Base-by-base conservation (phyloP, 2,888 invertebrate genomes). In the Tanytarsus gracilentus region DNA sequence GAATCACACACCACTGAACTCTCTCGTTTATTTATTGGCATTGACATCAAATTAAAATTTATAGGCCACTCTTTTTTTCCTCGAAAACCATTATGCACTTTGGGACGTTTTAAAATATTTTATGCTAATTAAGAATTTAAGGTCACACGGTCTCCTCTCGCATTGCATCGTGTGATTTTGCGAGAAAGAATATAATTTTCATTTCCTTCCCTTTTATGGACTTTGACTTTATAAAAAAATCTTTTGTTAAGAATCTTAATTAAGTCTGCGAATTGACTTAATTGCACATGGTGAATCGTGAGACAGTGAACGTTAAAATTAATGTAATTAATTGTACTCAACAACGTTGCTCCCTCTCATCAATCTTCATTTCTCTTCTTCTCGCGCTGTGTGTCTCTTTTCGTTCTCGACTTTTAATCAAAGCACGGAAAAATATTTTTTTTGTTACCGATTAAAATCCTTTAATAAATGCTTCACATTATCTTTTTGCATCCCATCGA, bases 121-220 rank as follows among this genome's bases (percentile, higher is more conserved):
- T 56, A 56, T 56, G 39, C 40, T 56, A 56, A 56, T 56, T 56
- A 56, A 39, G 55, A 40, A 23, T 56, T 56, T 39, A 56, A 40
- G 55, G 55, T 56, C 55, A 56, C 18, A 16, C 33, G 30, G 16
- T 30, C 5, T 27, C 18, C 36, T 18, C 30, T 25, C 21, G 33
- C 33, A n/a, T 25, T 53, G 33, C 53, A n/a, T n/a, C n/a, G n/a
- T n/a, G n/a, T n/a, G n/a, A n/a, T n/a, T n/a, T n/a, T n/a, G n/a
- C n/a, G n/a, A n/a, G n/a, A n/a, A n/a, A n/a, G n/a, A n/a, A n/a
- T n/a, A n/a, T n/a, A n/a, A n/a, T n/a, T n/a, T 53, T 23, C 40
- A 16, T 25, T 40, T 16, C 18, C 25, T 14, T 39, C 27, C 27
- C 27, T 25, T 44, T 21, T 44, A 44, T 18, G 18, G 16, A 23